phyloP scores from a whole-genome alignment of 1,140 invertebrate species.

The Galleria mellonella region DNA sequence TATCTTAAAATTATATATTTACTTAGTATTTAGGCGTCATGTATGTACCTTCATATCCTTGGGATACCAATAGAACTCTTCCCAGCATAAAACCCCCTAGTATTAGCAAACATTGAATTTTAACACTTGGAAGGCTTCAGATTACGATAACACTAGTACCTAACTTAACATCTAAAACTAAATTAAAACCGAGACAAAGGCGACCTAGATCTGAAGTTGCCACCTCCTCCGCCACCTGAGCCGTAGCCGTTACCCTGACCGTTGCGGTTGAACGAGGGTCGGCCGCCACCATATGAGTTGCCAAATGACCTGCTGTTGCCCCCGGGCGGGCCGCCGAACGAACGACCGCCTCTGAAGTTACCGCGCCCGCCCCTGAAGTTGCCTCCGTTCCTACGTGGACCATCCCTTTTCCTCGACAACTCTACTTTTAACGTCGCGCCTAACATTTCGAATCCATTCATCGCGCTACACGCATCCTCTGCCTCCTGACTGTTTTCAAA shows the following conservation, averaged over 20 bases:
- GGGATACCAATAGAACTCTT: constrained; percentile 49
- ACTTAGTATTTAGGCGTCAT: too few species aligned
- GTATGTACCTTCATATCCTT: constrained; percentile 56
- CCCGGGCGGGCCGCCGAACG: constrained; percentile 35
- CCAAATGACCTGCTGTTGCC: constrained; percentile 27
- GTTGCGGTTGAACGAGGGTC: constrained; percentile 44
- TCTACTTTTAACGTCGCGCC: constrained; percentile 89
- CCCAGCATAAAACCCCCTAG: constrained; percentile 62
- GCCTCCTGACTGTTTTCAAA: constrained; percentile 97
- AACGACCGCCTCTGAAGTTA: constrained; percentile 37
- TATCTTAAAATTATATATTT: too few species aligned
- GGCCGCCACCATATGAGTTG: constrained; percentile 28
- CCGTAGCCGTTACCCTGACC: constrained; percentile 70
- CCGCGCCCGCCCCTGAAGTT: constrained; percentile 67
- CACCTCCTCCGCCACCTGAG: constrained; percentile 61
- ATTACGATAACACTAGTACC: constrained; percentile 72
- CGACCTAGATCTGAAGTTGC: constrained; percentile 69
- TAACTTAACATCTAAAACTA: constrained; percentile 62
- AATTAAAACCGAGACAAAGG: constrained; percentile 66
- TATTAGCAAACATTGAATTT: constrained; percentile 63
- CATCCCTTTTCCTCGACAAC: constrained; percentile 83
- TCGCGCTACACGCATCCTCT: constrained; percentile 91
- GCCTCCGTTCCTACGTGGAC: constrained; percentile 74
- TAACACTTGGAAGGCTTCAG: constrained; percentile 70
- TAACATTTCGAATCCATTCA: constrained; percentile 91